phyloP scores from a whole-genome alignment of 2,797 vertebrate species.

The Florisuga fusca region DNA sequence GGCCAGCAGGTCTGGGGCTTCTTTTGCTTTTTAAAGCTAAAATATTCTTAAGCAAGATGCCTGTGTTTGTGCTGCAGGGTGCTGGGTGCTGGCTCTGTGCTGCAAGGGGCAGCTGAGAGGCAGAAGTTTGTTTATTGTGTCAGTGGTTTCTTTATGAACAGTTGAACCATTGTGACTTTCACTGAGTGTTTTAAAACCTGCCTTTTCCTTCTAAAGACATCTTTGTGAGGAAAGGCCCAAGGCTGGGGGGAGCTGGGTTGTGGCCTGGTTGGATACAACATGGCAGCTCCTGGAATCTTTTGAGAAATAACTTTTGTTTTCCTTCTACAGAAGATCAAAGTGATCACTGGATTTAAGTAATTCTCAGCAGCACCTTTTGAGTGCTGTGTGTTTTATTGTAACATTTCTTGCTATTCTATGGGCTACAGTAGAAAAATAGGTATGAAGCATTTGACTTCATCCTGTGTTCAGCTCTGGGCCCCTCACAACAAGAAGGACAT shows the following conservation, averaged over 20 bases:
- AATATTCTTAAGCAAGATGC: no score
- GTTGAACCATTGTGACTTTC: neutral
- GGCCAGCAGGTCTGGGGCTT: conserved; percentile 87
- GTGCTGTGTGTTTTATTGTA: neutral
- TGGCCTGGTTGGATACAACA: neutral
- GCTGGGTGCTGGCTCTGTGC: neutral
- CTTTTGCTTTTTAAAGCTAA: no score
- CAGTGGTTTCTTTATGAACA: neutral
- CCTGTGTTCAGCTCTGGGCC: no score
- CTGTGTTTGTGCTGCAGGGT: no score
- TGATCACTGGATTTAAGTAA: neutral
- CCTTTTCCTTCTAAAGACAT: neutral
- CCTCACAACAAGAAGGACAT: no score
- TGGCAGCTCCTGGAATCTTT: neutral
- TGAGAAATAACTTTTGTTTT: neutral
- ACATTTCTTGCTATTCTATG: neutral
- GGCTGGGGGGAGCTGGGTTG: fast-evolving
- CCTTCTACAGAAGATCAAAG: neutral
- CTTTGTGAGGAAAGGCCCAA: neutral
- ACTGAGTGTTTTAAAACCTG: neutral
- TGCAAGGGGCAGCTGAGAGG: neutral
- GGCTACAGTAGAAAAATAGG: neutral
- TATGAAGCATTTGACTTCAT: neutral
- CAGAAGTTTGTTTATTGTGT: neutral
- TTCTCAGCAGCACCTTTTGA: neutral